Conservation (phyloP, 2,113 vertebrate species). For the Noctilio leporinus region DNA sequence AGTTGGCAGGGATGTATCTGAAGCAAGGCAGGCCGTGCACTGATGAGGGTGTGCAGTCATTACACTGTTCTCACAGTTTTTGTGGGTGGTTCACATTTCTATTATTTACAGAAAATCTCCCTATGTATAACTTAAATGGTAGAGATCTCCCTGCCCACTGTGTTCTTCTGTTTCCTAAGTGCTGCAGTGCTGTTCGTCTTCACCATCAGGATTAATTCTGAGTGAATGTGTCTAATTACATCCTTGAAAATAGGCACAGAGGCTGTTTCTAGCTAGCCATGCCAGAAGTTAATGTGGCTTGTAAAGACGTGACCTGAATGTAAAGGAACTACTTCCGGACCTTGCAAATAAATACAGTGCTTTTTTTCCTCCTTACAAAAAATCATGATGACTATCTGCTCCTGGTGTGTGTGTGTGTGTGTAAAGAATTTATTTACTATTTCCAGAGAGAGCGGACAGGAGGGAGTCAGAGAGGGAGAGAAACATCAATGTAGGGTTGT, state of each 20-base stretch:
- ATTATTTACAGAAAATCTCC: not conserved
- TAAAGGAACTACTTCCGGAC: not conserved
- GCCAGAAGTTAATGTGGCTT: not conserved
- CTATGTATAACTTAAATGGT: fast-evolving
- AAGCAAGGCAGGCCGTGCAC: fast-evolving
- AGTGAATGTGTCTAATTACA: not conserved
- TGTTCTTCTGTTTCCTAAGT: not conserved
- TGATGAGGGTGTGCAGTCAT: not conserved
- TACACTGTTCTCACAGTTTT: not conserved
- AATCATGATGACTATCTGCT: too few relatives aligned
- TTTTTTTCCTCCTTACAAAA: not conserved
- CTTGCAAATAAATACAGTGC: not conserved
- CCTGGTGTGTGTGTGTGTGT: too few relatives aligned
- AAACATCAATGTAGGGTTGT: too few relatives aligned
- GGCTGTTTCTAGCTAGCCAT: not conserved
- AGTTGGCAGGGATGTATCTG: not conserved
- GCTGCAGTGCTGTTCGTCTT: fast-evolving
- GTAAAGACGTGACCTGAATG: not conserved
- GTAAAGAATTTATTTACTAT: too few relatives aligned
- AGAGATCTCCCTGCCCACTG: not conserved
- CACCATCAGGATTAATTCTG: not conserved
- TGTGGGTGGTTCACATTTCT: not conserved
- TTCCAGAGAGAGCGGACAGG: too few relatives aligned
- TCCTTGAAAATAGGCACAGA: not conserved
- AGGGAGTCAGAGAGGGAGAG: too few relatives aligned